Conservation (phyloP, 2,113 vertebrate genomes). For the Ciconia stormi region DNA sequence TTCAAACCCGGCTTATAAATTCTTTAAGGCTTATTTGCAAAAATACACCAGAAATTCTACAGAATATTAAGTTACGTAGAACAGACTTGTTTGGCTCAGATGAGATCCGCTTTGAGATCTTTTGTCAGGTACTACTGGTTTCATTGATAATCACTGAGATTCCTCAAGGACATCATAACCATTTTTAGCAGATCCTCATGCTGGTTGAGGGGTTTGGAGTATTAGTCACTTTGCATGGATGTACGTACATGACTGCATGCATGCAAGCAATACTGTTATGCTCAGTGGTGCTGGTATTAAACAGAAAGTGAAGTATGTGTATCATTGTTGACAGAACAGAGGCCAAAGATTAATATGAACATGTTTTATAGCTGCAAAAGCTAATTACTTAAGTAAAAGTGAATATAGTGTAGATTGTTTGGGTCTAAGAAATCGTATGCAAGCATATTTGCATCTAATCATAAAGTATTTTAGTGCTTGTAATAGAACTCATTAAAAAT, state of each 20-base stretch:
- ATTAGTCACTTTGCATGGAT: background rate
- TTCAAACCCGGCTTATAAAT: background rate
- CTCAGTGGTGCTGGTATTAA: background rate
- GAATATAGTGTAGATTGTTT: background rate
- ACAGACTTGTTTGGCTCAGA: background rate
- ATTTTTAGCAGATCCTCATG: background rate
- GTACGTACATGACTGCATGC: background rate
- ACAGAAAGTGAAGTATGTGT: background rate
- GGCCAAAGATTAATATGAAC: background rate
- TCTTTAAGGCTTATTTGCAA: background rate
- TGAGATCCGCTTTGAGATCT: background rate
- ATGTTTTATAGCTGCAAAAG: background rate
- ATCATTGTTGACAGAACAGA: background rate
- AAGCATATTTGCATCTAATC: background rate
- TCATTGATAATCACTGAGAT: background rate
- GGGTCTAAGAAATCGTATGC: background rate
- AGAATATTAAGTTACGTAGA: background rate
- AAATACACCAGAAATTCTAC: background rate
- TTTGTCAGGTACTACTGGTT: background rate
- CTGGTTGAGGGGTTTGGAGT: background rate
- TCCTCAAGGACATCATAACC: background rate
- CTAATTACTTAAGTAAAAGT: background rate
- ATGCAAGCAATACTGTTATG: background rate
- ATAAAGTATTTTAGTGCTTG: conserved; percentile 11
- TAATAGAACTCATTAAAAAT: conserved; percentile 51